Conservation (phyloP, 2,888 invertebrate genomes). For the Apodemia duryi region DNA sequence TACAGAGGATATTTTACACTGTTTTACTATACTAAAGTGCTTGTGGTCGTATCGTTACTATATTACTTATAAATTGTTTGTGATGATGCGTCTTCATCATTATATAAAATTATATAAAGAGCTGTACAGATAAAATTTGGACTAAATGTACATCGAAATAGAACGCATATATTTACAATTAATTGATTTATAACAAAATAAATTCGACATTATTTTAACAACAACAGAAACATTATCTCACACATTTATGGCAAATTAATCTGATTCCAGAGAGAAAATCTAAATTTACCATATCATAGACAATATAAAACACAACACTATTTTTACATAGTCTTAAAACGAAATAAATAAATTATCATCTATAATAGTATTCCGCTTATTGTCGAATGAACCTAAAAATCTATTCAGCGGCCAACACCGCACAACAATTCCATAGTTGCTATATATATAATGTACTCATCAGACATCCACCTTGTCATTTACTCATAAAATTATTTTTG, state of each 20-base stretch:
- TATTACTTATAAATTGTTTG: slow-evolving; percentile 40
- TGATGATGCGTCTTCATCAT: slow-evolving; percentile 39
- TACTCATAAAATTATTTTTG: slow-evolving; percentile 16
- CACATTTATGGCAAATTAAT: slow-evolving; percentile 73
- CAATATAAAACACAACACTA: slow-evolving; percentile 75
- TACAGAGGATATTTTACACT: slow-evolving; percentile 64
- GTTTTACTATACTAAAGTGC: slow-evolving; percentile 52
- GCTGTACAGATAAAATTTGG: slow-evolving; percentile 35
- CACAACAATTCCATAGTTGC: slow-evolving; percentile 52
- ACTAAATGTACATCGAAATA: slow-evolving; percentile 48
- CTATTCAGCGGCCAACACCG: slow-evolving; percentile 37
- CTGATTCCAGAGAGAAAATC: slow-evolving; percentile 57
- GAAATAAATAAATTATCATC: slow-evolving; percentile 75
- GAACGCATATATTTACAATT: slow-evolving; percentile 61
- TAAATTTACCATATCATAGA: slow-evolving; percentile 59
- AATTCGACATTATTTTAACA: slow-evolving; percentile 37
- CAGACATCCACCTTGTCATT: slow-evolving; percentile 6
- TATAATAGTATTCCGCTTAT: slow-evolving; percentile 68
- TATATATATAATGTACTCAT: slow-evolving; percentile 51
- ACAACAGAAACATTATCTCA: slow-evolving; percentile 69
- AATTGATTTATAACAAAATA: slow-evolving; percentile 45
- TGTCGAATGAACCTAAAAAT: slow-evolving; percentile 69
- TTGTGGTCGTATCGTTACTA: slow-evolving; percentile 35
- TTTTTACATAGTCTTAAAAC: slow-evolving; percentile 75
- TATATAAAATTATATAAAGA: slow-evolving; percentile 25